Percentiles rank a stretch among this genome's conserved stretches.
phyloP scores from a whole-genome alignment of 2,113 vertebrate species.

The Mastomys natalensis region DNA sequence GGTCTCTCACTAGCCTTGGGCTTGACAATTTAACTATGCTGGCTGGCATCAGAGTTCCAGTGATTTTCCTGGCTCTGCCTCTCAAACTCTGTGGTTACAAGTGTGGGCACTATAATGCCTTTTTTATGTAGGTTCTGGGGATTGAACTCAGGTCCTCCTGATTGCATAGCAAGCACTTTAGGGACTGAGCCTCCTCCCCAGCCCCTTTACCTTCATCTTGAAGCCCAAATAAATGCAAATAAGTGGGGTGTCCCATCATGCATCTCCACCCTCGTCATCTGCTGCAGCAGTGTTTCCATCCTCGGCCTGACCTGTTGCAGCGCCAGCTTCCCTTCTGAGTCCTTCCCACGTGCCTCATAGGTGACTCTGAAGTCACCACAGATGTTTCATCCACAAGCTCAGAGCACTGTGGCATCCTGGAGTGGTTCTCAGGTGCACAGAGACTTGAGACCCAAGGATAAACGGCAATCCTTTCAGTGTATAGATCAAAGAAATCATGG shows the following conservation, averaged over 20 bases:
- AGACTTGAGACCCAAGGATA: background rate
- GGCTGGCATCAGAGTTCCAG: background rate
- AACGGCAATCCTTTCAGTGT: background rate
- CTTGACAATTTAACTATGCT: background rate
- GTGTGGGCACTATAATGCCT: background rate
- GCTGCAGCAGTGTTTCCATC: background rate
- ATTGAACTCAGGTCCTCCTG: background rate
- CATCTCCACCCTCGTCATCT: background rate
- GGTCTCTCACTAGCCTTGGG: background rate
- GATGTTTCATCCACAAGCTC: background rate
- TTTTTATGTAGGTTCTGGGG: too few relatives aligned
- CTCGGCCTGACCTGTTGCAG: background rate
- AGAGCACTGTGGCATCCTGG: background rate
- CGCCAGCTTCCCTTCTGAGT: rapidly evolving
- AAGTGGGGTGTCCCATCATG: background rate
- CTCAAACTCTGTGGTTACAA: background rate
- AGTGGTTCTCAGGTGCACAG: background rate
- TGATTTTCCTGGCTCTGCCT: background rate
- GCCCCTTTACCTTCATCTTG: background rate
- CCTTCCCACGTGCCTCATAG: too few relatives aligned
- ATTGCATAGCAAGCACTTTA: background rate
- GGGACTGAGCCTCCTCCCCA: background rate
- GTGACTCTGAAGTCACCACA: background rate
- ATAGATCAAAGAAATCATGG: background rate
- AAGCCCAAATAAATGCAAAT: background rate